Evolutionary conservation across 1,140 invertebrate genomes (phyloP).

Genomic region (Vanessa tameamea): DNA sequence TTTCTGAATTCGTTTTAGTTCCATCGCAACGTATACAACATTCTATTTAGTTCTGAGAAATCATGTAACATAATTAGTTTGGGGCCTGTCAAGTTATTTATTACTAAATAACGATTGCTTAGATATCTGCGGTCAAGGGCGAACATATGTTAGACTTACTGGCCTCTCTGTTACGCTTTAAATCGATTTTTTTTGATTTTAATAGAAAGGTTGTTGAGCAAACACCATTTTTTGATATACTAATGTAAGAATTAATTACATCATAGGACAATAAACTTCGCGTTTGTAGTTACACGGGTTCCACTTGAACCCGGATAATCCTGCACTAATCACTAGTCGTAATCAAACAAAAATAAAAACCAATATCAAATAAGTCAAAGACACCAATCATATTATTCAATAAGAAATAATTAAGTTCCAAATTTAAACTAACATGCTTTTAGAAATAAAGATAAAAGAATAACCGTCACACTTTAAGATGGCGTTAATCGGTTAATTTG

Average conservation of each 20-base stretch:
- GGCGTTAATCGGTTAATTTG: conserved; percentile 34
- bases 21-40: background rate
- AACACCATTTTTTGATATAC: no score
- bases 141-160: background rate
- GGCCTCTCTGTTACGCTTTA: background rate
- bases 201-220: background rate
- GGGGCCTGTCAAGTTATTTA: conserved; percentile 5
- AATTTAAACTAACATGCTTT: conserved; percentile 21
- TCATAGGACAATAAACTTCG: no score
- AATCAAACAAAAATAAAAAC: no score
- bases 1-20: conserved; percentile 3
- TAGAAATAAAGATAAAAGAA: conserved; percentile 34
- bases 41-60: background rate
- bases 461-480: conserved; percentile 28
- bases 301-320: no score
- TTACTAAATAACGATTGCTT: conserved; percentile 6
- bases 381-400: background rate
- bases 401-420: conserved; percentile 8
- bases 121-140: conserved; percentile 11
- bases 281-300: no score
- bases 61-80: background rate
- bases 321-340: no score
- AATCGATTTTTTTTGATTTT: background rate
- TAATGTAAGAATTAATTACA: no score
- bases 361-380: background rate